Evolutionary conservation across 2,888 invertebrate genomes (phyloP).

Genomic region (Apamea sordens): DNA sequence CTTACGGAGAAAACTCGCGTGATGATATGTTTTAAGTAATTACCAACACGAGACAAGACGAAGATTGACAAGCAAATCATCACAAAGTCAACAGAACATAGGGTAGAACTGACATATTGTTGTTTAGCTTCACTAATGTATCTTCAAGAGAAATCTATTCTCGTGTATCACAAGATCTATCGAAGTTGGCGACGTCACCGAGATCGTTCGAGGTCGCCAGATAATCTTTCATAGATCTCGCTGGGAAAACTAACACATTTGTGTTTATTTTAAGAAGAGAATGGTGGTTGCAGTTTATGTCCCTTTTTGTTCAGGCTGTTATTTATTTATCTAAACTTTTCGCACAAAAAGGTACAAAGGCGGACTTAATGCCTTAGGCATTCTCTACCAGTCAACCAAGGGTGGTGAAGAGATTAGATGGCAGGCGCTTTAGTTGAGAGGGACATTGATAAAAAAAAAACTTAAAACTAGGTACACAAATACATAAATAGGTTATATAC

Average conservation of each 20-base stretch:
- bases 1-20: background rate
- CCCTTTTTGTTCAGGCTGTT: background rate
- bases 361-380: too few species aligned
- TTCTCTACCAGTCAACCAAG: too few species aligned
- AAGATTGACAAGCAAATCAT: slow-evolving; percentile 5
- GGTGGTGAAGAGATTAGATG: too few species aligned
- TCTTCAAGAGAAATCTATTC: slow-evolving; percentile 50
- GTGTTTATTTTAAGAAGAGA: slow-evolving; percentile 1
- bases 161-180: slow-evolving; percentile 41
- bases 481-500: too few species aligned
- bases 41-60: background rate
- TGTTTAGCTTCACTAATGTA: slow-evolving; percentile 49
- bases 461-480: too few species aligned
- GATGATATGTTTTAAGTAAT: background rate
- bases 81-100: slow-evolving; percentile 1
- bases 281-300: slow-evolving; percentile 4
- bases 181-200: slow-evolving; percentile 38
- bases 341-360: too few species aligned
- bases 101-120: background rate
- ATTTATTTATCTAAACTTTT: too few species aligned
- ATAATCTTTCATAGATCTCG: slow-evolving; percentile 48
- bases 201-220: slow-evolving; percentile 38
- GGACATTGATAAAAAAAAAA: too few species aligned
- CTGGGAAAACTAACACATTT: slow-evolving; percentile 14
- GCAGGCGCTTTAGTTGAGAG: too few species aligned